Conservation (phyloP, 2,113 vertebrate species). For the rabbit (Oryctolagus cuniculus) region DNA sequence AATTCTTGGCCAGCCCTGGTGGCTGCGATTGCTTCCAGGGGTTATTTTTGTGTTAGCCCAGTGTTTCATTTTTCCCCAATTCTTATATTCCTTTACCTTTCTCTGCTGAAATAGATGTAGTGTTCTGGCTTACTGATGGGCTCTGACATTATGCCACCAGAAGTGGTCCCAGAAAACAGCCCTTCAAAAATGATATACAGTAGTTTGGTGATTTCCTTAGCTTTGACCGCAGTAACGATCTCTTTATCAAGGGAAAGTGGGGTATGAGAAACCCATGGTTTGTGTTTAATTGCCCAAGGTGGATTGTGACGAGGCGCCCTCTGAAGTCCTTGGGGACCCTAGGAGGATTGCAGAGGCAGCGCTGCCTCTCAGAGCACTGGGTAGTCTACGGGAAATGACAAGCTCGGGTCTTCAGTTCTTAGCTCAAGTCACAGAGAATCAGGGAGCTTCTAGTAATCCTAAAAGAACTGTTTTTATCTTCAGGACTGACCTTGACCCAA, state of each 20-base stretch:
- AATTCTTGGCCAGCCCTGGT: neutral
- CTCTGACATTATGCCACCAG: neutral
- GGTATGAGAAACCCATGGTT: neutral
- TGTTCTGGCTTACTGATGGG: neutral
- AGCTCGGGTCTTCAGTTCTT: neutral
- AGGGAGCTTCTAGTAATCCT: neutral
- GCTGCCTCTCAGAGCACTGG: neutral
- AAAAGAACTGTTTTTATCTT: neutral
- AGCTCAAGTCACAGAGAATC: neutral
- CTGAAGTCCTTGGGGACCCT: neutral
- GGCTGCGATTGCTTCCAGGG: neutral
- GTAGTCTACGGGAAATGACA: neutral
- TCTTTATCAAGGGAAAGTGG: neutral
- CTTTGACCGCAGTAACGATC: constrained; percentile 1
- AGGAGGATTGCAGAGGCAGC: neutral
- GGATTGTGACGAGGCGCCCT: neutral
- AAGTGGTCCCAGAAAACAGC: neutral
- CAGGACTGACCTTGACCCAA: neutral
- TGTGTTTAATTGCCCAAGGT: neutral
- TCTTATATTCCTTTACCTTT: neutral
- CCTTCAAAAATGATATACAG: neutral
- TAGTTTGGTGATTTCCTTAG: neutral
- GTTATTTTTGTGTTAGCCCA: neutral
- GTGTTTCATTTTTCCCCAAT: neutral
- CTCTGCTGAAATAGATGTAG: neutral